phyloP scores from a whole-genome alignment of 37 sponge, comb jelly and placozoan species.

The Cliona cf. orientalis region DNA sequence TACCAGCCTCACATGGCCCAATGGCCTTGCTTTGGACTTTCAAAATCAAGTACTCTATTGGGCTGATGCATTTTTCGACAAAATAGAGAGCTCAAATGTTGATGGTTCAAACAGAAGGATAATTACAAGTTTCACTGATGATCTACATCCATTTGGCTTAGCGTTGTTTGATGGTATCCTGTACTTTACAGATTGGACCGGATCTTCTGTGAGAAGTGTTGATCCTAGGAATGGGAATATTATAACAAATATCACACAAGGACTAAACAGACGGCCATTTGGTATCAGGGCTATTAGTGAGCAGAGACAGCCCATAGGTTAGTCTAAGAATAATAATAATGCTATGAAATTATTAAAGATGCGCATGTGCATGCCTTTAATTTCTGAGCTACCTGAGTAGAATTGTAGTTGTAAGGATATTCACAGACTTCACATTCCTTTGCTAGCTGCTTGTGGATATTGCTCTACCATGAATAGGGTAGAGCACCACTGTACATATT shows the following conservation, averaged over 20 bases:
- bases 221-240: neutral
- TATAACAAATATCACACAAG: neutral
- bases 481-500: no score
- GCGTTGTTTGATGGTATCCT: neutral
- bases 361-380: no score
- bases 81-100: constrained; percentile 44
- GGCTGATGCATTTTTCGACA: constrained; percentile 59
- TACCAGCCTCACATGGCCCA: constrained; percentile 50
- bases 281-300: constrained; percentile 18
- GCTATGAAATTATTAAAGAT: neutral
- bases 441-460: no score
- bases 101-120: constrained; percentile 51
- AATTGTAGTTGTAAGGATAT: no score
- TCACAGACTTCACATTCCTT: no score
- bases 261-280: neutral
- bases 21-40: constrained; percentile 69
- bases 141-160: constrained; percentile 2
- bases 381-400: no score
- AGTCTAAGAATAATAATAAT: neutral
- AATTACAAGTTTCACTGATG: neutral
- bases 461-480: no score
- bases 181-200: constrained; percentile 18
- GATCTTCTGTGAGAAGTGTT: neutral
- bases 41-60: constrained; percentile 75
- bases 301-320: neutral